Percentiles rank a stretch among this genome's conserved stretches.
Evolutionary conservation across 1,140 invertebrate species (phyloP).

Genomic region (Oryctes rhinoceros): DNA sequence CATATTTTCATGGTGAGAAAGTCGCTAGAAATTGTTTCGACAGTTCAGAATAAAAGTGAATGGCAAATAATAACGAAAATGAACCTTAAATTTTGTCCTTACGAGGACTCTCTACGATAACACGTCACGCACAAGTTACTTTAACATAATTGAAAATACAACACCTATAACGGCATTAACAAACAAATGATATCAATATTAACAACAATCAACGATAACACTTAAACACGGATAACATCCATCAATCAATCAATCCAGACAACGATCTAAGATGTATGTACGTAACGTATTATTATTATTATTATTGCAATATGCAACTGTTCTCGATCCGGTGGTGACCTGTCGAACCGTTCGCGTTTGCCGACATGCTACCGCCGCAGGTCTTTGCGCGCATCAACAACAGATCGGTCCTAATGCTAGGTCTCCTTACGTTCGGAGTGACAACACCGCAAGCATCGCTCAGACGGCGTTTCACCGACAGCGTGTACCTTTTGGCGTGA

Average conservation of each 20-base stretch:
- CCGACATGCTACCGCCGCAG: slow-evolving; percentile 68
- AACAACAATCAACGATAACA: slow-evolving; percentile 46
- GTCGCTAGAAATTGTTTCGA: too few relatives aligned
- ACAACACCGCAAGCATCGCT: slow-evolving; percentile 87
- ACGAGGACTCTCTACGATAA: too few relatives aligned
- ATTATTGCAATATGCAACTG: slow-evolving; percentile 41
- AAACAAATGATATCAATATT: not conserved
- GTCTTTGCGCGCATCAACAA: slow-evolving; percentile 86
- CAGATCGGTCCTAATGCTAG: slow-evolving; percentile 84
- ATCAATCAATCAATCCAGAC: not conserved
- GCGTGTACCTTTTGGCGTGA: slow-evolving; percentile 73
- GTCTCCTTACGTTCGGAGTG: slow-evolving; percentile 81
- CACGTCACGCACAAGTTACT: too few relatives aligned
- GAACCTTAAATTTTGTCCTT: too few relatives aligned
- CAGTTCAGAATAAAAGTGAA: too few relatives aligned
- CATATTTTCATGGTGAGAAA: too few relatives aligned
- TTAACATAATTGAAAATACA: too few relatives aligned
- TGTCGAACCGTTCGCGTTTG: slow-evolving; percentile 52
- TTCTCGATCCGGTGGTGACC: slow-evolving; percentile 47
- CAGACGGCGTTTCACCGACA: slow-evolving; percentile 80
- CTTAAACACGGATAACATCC: not conserved
- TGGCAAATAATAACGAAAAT: too few relatives aligned
- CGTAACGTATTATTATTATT: not conserved
- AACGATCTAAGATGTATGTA: not conserved
- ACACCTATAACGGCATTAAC: too few relatives aligned